Percentiles rank a stretch among this genome's conserved stretches.
These are phyloP conservation scores for Pygmarrhopalites habei DNA, from an alignment of 1,140 invertebrate species.

Conservation along the genomic window DNA sequence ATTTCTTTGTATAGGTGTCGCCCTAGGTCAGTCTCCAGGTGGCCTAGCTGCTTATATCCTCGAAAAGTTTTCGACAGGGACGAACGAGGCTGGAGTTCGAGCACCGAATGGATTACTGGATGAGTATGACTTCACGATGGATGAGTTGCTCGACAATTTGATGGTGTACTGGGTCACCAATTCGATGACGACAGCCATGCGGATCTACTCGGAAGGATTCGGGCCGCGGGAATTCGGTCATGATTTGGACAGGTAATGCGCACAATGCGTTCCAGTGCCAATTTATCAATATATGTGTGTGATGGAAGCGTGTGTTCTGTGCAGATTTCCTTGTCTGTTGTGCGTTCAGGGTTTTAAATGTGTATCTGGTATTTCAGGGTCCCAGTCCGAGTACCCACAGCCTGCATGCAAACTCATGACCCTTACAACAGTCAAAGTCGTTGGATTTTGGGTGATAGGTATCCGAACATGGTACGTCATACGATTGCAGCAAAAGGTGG, in stretches of 20 bases:
- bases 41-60: slow-evolving; percentile 52
- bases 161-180: slow-evolving; percentile 51
- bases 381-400: neutral
- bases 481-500: neutral
- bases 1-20: slow-evolving; percentile 39
- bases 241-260: slow-evolving; percentile 42
- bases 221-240: slow-evolving; percentile 20
- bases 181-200: slow-evolving; percentile 43
- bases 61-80: slow-evolving; percentile 53
- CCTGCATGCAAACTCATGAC: slow-evolving; percentile 41
- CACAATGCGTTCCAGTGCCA: neutral
- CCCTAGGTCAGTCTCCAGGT: slow-evolving; percentile 39
- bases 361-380: too few relatives aligned
- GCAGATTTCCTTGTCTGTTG: neutral
- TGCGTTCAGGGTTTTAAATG: too few relatives aligned
- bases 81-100: slow-evolving; percentile 40
- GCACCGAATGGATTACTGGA: slow-evolving; percentile 46
- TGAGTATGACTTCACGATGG: slow-evolving; percentile 46
- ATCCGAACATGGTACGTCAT: neutral
- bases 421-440: slow-evolving; percentile 41
- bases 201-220: slow-evolving; percentile 45
- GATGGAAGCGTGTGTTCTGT: neutral
- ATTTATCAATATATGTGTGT: neutral
- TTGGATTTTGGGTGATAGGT: neutral
- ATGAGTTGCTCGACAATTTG: slow-evolving; percentile 51